phyloP scores from a whole-genome alignment of 64 coral and sea anemone genomes.

The Montipora sp. region DNA sequence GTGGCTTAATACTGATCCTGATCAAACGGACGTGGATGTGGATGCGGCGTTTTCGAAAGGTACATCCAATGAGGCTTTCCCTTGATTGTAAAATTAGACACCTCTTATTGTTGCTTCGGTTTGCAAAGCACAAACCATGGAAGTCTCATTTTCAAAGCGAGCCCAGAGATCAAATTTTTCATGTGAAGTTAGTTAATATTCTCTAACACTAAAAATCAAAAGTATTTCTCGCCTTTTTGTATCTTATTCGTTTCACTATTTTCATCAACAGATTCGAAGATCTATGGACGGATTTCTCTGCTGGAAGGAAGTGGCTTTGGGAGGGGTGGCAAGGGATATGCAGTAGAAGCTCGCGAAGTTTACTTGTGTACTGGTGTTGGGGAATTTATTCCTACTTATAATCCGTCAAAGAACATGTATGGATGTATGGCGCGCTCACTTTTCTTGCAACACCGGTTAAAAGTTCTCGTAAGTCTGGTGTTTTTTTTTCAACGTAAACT shows the following conservation, averaged over 20 bases:
- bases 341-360: conserved; percentile 75
- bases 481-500: background rate
- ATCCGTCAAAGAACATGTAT: conserved; percentile 78
- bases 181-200: too few relatives aligned
- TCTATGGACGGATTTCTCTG: conserved; percentile 87
- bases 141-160: background rate
- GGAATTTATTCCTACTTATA: conserved; percentile 75
- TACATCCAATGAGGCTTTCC: background rate
- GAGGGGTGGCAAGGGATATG: conserved; percentile 64
- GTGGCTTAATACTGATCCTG: conserved; percentile 68
- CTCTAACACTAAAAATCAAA: too few relatives aligned
- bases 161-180: too few relatives aligned
- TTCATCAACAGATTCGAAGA: conserved; percentile 70
- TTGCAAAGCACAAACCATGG: background rate
- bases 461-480: conserved; percentile 80
- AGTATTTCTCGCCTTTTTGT: background rate
- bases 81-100: background rate
- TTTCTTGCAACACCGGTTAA: conserved; percentile 73
- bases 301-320: conserved; percentile 40
- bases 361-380: conserved; percentile 87
- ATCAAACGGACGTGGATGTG: conserved; percentile 30
- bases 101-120: too few relatives aligned
- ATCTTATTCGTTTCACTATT: background rate
- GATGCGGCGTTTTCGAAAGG: conserved; percentile 92
- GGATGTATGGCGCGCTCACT: conserved; percentile 88